phyloP scores from a whole-genome alignment of 2,797 vertebrate species.

The Percopsis omiscomaycus region DNA sequence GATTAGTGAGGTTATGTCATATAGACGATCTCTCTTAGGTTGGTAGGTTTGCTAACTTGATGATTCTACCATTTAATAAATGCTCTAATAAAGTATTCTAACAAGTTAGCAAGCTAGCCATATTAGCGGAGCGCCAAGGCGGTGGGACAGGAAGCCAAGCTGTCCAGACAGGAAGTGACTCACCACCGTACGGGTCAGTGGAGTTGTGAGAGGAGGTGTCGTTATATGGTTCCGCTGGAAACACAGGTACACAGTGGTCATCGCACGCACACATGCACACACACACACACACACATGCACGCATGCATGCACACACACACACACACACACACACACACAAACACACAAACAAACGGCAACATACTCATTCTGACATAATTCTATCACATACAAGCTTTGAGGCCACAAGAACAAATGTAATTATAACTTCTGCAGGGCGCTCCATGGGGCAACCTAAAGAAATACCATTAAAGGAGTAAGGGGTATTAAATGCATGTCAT shows the following conservation, averaged over 20 bases:
- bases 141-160: conserved; percentile 31
- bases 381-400: conserved; percentile 10
- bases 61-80: no score
- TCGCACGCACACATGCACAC: conserved; percentile 9
- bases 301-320: conserved; percentile 19
- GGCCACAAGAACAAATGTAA: not conserved
- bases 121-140: conserved; percentile 24
- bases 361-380: conserved; percentile 3
- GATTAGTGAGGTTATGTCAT: no score
- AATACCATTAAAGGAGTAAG: not conserved
- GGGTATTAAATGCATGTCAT: conserved; percentile 19
- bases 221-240: conserved; percentile 90
- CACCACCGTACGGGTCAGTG: conserved; percentile 91
- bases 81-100: not conserved
- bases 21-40: no score
- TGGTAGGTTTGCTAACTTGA: no score
- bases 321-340: conserved; percentile 2
- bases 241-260: conserved; percentile 76
- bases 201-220: conserved; percentile 87
- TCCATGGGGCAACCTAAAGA: conserved; percentile 11
- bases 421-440: not conserved
- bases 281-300: not conserved
- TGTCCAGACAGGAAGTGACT: conserved; percentile 70
- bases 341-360: not conserved
- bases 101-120: conserved; percentile 45